Evolutionary conservation across 2,888 invertebrate genomes (phyloP).

Genomic region (Erebia epiphron): DNA sequence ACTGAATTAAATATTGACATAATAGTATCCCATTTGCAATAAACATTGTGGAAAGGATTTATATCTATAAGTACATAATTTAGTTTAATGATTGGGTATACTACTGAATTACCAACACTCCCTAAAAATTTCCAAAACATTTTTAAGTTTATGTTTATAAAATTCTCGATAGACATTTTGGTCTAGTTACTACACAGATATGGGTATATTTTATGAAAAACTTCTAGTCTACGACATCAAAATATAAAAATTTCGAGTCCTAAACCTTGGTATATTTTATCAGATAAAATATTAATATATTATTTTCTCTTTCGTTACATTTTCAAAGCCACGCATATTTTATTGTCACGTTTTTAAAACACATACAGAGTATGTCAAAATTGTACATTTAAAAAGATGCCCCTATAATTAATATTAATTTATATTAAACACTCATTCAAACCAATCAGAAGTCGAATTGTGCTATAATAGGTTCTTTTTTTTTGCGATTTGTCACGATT

Average conservation of each 20-base stretch:
- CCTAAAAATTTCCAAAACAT: conserved; percentile 1
- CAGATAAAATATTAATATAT: conserved; percentile 18
- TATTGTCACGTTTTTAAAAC: conserved; percentile 45
- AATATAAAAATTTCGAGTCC: conserved; percentile 27
- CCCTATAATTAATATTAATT: not conserved
- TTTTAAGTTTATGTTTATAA: not conserved
- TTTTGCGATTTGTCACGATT: too few species aligned
- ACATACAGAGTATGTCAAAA: not conserved
- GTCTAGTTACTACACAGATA: conserved; percentile 3
- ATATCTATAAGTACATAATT: too few species aligned
- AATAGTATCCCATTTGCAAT: too few species aligned
- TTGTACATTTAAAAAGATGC: conserved; percentile 3
- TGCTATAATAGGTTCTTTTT: too few species aligned
- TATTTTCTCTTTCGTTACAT: conserved; percentile 10
- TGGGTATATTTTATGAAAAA: conserved; percentile 24
- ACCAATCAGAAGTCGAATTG: too few species aligned
- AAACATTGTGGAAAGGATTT: too few species aligned
- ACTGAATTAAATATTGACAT: too few species aligned
- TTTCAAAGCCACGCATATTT: conserved; percentile 40
- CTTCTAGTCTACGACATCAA: conserved; percentile 31
- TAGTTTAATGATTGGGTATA: too few species aligned
- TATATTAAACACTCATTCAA: not conserved
- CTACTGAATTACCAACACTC: too few species aligned
- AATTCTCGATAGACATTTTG: not conserved
- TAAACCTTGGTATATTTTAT: conserved; percentile 26